Evolutionary conservation across 2,797 vertebrate species (phyloP).

Genomic region (Loris lydekkerianus): DNA sequence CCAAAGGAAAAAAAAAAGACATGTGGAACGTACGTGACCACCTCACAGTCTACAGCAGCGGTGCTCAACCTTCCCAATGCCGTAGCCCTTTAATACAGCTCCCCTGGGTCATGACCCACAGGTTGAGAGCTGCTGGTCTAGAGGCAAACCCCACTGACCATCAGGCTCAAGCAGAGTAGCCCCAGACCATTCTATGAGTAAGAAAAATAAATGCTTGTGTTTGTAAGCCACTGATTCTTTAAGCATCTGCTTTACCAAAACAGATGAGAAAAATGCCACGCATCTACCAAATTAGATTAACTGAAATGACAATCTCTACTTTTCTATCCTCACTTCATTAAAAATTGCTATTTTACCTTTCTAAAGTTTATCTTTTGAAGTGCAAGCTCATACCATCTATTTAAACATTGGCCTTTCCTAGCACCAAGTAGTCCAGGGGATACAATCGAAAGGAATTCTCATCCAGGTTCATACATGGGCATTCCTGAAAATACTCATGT

Average conservation of each 20-base stretch:
- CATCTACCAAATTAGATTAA: background rate
- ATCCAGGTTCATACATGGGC: too few species aligned
- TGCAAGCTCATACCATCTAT: background rate
- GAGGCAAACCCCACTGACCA: background rate
- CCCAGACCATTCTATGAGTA: accelerated
- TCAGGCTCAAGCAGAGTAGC: background rate
- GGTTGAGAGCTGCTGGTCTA: background rate
- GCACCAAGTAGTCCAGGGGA: background rate
- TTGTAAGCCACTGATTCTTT: background rate
- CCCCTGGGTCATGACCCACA: too few species aligned
- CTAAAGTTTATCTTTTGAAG: background rate
- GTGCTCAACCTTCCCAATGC: too few species aligned
- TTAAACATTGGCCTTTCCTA: background rate
- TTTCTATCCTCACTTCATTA: background rate
- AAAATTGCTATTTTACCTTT: background rate
- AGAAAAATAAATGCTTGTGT: background rate
- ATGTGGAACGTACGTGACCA: background rate
- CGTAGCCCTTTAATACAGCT: too few species aligned
- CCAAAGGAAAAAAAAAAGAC: background rate
- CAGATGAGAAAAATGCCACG: background rate
- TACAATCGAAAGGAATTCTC: background rate
- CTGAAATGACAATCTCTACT: background rate
- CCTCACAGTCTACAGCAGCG: background rate
- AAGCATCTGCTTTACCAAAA: background rate
- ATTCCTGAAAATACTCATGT: background rate